Percentiles rank a stretch among this genome's conserved stretches.
Conservation (phyloP, 1,140 invertebrate genomes). For the Drosophila tristis region DNA sequence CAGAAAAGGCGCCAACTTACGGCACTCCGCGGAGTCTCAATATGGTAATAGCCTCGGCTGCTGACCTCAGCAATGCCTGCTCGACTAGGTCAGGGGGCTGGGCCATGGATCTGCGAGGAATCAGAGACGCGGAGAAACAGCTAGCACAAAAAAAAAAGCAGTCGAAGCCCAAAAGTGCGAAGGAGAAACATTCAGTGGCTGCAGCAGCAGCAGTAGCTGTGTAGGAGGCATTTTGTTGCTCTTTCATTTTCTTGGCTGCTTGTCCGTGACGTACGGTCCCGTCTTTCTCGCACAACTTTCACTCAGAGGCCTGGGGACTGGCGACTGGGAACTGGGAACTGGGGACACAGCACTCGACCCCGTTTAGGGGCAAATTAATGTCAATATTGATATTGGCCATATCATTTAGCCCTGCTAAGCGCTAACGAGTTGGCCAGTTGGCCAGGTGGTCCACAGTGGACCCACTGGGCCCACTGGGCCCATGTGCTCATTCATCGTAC, state of each 20-base stretch:
- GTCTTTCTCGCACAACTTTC: slow-evolving; percentile 25
- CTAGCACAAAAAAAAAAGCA: slow-evolving; percentile 29
- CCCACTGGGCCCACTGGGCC: slow-evolving; percentile 1
- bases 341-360: slow-evolving; percentile 2
- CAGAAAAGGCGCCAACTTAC: slow-evolving; percentile 46
- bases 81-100: neutral
- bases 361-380: slow-evolving; percentile 60
- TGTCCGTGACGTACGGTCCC: slow-evolving; percentile 60
- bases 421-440: slow-evolving; percentile 63
- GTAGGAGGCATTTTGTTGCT: neutral
- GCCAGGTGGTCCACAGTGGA: slow-evolving; percentile 16
- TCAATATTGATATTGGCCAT: slow-evolving; percentile 72
- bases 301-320: neutral
- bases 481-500: slow-evolving; percentile 15
- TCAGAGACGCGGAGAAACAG: neutral
- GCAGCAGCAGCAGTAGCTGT: neutral
- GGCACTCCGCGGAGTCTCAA: slow-evolving; percentile 61
- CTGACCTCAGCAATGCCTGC: slow-evolving; percentile 24
- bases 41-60: slow-evolving; percentile 61
- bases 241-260: slow-evolving; percentile 46
- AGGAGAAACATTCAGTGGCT: too few species aligned
- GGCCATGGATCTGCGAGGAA: too few species aligned
- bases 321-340: too few species aligned
- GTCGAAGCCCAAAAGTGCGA: slow-evolving; percentile 15
- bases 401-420: slow-evolving; percentile 59